Evolutionary conservation across 1,140 invertebrate genomes (phyloP), one percentile per base, ranked within the genome.

Genomic region (Leptonema lineaticorne): DNA sequence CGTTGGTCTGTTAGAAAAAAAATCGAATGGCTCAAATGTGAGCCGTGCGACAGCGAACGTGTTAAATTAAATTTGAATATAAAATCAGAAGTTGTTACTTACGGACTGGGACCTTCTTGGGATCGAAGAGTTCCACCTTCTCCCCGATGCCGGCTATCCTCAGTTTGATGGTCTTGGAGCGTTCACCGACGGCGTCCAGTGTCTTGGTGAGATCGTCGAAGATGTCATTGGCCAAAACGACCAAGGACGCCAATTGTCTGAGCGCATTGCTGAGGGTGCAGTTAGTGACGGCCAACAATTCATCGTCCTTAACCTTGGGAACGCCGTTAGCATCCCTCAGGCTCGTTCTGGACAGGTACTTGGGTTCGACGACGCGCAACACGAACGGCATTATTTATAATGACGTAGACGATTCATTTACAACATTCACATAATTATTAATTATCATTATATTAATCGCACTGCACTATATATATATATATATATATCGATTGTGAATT

Each of bases 91-190:
- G n/a, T n/a, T n/a, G n/a, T n/a, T n/a, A 92, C 91, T 92, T 87
- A 92, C 91, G 90, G 82, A 92, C 90, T 86, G 89, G 84, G 74
- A 92, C 90, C 78, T 87, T 86, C 82, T 90, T 92, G 53, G 90
- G 90, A 79, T 93, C 90, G 79, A 87, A 88, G 53, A 79, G 76
- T 66, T 83, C 81, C 45, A 91, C 86, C 69, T 84, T 80, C 63
- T 85, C 82, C 73, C 88, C 85, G 58, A 92, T 82, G 26, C 78
- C 78, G 27, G 78, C 77, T 66, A 93, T 87, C 72, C 87, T 87
- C 16, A 77, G 76, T 73, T 86, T 86, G 45, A 91, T 84, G 8
- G 78, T 78, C 45, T 85, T 85, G 7, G 89, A 87, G 69, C 90
- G 82, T 73, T 87, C 84, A 41, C 85, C 84, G 69, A 93, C 86